These are phyloP conservation scores for Chloebia gouldiae DNA, from an alignment of 2,113 vertebrate genomes.

Conservation along the genomic window DNA sequence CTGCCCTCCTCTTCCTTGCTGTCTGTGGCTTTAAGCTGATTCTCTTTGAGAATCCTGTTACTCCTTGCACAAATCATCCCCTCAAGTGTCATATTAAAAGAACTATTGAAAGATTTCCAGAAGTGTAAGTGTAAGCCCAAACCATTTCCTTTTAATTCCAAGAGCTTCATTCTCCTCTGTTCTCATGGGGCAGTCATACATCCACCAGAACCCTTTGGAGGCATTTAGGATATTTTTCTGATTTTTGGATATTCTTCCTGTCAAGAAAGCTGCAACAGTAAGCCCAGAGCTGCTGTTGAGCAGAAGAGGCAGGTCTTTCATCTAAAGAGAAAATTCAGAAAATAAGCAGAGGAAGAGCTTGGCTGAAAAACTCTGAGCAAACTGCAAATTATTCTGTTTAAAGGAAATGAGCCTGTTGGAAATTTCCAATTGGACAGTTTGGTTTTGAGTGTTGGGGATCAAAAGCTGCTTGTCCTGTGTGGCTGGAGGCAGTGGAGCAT, in stretches of 20 bases:
- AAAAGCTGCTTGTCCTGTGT: not conserved
- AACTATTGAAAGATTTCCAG: too few relatives aligned
- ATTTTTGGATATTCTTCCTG: not conserved
- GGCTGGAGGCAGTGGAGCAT: not conserved
- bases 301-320: not conserved
- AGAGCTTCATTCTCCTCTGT: not conserved
- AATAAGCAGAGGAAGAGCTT: not conserved
- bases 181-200: not conserved
- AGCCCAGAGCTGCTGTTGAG: not conserved
- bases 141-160: not conserved
- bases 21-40: too few relatives aligned
- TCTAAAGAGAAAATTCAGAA: not conserved
- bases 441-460: not conserved
- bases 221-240: not conserved
- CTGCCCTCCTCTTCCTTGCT: too few relatives aligned
- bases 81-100: too few relatives aligned
- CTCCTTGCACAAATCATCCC: too few relatives aligned
- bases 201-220: not conserved
- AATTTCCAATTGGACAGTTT: not conserved
- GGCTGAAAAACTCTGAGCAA: not conserved
- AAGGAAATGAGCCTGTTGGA: not conserved
- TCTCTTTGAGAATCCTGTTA: too few relatives aligned
- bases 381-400: not conserved
- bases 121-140: too few relatives aligned
- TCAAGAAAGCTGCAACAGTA: not conserved